These are phyloP conservation scores for Holothuria scabra DNA, from an alignment of 53 echinoderm and acorn worm genomes.

Conservation along the genomic window DNA sequence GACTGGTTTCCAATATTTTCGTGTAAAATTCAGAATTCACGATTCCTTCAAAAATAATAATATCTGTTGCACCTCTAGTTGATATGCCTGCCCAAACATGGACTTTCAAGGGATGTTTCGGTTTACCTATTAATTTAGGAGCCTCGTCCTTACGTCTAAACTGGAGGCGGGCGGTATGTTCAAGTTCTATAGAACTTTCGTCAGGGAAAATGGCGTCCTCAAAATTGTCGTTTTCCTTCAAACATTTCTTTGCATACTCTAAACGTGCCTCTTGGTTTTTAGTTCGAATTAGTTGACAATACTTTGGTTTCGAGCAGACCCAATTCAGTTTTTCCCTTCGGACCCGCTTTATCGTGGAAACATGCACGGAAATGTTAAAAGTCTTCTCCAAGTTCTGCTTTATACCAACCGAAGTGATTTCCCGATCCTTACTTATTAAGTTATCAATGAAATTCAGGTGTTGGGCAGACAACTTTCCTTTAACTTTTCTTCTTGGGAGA, in stretches of 20 bases:
- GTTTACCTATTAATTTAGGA: constrained; percentile 20
- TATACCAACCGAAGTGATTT: neutral
- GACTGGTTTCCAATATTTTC: constrained; percentile 13
- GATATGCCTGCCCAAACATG: constrained; percentile 59
- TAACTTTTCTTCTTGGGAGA: no score
- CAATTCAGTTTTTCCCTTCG: constrained; percentile 20
- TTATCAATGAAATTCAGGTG: constrained; percentile 36
- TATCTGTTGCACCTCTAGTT: constrained; percentile 33
- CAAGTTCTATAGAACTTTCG: no score
- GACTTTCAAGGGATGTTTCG: constrained; percentile 37
- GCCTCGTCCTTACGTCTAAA: constrained; percentile 5
- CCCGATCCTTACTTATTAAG: constrained; percentile 14
- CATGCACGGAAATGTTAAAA: neutral
- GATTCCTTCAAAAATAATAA: constrained; percentile 29
- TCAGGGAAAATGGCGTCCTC: no score
- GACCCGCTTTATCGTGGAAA: constrained; percentile 19
- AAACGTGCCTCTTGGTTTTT: neutral
- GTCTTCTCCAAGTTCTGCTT: neutral
- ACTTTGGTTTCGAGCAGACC: neutral
- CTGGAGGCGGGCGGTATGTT: constrained; percentile 2
- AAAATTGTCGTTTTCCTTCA: no score
- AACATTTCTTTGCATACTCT: constrained; percentile 10
- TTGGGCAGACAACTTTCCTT: neutral
- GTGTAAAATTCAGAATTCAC: constrained; percentile 34
- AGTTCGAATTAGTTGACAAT: neutral